Evolutionary conservation across 2,797 vertebrate species (phyloP), one percentile per base, ranked within the genome.

Genomic region (Bovichtus variegatus): DNA sequence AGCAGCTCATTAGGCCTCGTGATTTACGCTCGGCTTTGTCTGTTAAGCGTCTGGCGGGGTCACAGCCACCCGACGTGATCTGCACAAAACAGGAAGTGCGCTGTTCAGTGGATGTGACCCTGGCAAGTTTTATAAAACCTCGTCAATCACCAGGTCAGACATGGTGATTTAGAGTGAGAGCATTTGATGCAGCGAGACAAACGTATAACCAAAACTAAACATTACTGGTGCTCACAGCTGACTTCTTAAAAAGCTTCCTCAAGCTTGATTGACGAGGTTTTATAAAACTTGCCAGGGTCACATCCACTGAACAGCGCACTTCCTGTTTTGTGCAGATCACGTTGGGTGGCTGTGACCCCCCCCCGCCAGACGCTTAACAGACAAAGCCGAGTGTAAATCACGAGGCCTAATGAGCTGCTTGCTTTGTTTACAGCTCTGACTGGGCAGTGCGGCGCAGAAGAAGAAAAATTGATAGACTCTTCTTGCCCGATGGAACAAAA

Each of bases 11-110:
- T 76, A 62, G 58, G 34, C 23, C 2, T 1, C 25, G 0, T 49
- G 65, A 55, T 70, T 70, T 63, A 70, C 34, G 31, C 66, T 25
- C 58, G 31, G 31, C 55, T 49, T 38, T 6, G 23, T 63, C 64
- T 58, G 54, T 55, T 69, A 47, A 40, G 55, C 46, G 73, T 36
- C 29, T 25, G 0, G 27, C 21, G 49, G 38, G 27, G 43, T 58
- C 61, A 2, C 43, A 21, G 49, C 38, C 49, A 10, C 38, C 3
- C 6, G 76, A 38, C 49, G 23, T 34, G 50, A 25, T 63, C 41
- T 15, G 41, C 46, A 36, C n/a, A 54, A 25, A 36, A 25, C 36
- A 60, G 63, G 72, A 68, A 36, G 34, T 38, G 2, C 9, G 0
- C 2, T n/a, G 21, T 38, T 73, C 59, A 38, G 31, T 19, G 19